Evolutionary conservation across 2,113 vertebrate species (phyloP).

Genomic region (Colinus virginianus): DNA sequence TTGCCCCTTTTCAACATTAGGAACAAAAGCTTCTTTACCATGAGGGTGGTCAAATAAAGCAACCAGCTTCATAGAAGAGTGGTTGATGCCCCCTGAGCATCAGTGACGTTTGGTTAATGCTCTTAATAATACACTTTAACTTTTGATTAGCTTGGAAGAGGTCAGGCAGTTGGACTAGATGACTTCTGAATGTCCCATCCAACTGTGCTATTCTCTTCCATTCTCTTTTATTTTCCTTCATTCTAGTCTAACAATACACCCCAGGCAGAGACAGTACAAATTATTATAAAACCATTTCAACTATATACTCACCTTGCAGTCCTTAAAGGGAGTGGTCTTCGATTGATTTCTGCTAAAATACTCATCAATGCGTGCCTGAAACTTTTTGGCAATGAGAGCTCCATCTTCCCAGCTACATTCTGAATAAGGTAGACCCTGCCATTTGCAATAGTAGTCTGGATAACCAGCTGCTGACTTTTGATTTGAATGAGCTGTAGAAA

Average conservation of each 20-base stretch:
- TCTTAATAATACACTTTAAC: not conserved
- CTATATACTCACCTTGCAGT: slow-evolving; percentile 89
- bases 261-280: not conserved
- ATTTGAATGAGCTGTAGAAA: slow-evolving; percentile 92
- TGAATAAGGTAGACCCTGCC: slow-evolving; percentile 96
- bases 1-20: not conserved
- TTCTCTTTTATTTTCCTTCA: not conserved
- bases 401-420: slow-evolving; percentile 99
- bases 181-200: not conserved
- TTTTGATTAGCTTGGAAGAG: not conserved
- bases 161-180: not conserved
- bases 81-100: not conserved
- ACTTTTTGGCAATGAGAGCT: slow-evolving; percentile 93
- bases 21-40: not conserved
- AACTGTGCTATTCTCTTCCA: not conserved
- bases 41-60: not conserved
- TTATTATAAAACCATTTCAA: not conserved
- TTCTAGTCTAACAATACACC: not conserved
- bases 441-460: slow-evolving; percentile 99
- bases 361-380: slow-evolving; percentile 92
- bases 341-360: slow-evolving; percentile 96
- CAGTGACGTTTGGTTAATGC: not conserved
- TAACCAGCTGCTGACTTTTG: slow-evolving; percentile 96
- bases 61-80: not conserved
- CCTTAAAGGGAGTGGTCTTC: slow-evolving; percentile 94